Evolutionary conservation across 1,140 invertebrate genomes (phyloP).

Genomic region (Uloborus diversus): DNA sequence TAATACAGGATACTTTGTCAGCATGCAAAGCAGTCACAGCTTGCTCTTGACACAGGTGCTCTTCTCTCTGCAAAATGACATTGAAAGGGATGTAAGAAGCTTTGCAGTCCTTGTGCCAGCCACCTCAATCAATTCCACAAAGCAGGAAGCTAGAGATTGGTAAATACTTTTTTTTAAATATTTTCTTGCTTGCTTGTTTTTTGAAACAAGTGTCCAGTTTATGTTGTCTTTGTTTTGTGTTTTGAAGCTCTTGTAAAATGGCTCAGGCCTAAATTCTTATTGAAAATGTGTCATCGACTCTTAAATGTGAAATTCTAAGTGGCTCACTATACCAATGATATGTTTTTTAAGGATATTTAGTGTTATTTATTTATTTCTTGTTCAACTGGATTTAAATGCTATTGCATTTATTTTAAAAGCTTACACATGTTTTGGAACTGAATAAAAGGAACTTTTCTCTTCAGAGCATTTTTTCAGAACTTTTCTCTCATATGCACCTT

Average conservation of each 20-base stretch:
- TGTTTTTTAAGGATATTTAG: no score
- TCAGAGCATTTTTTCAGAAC: no score
- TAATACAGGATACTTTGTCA: not conserved
- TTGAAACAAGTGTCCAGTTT: not conserved
- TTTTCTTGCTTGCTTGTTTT: not conserved
- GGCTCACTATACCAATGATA: no score
- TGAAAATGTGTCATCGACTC: no score
- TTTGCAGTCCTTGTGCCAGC: slow-evolving; percentile 54
- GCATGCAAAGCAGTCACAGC: slow-evolving; percentile 57
- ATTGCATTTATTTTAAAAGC: no score
- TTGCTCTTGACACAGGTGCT: slow-evolving; percentile 63
- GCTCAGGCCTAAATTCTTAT: not conserved
- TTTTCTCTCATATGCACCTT: no score
- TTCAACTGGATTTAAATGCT: no score
- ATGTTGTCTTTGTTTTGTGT: not conserved
- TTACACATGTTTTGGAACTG: no score
- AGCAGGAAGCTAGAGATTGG: not conserved
- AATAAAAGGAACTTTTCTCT: no score
- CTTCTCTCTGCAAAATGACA: slow-evolving; percentile 64
- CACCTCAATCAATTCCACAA: not conserved
- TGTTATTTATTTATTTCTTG: no score
- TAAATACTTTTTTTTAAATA: not conserved
- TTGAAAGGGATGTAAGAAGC: slow-evolving; percentile 67
- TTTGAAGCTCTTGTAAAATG: not conserved
- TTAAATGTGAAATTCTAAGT: no score